These are phyloP conservation scores for Tokudaia tokunoshimensis DNA, from an alignment of 2,797 vertebrate genomes.

Conservation along the genomic window DNA sequence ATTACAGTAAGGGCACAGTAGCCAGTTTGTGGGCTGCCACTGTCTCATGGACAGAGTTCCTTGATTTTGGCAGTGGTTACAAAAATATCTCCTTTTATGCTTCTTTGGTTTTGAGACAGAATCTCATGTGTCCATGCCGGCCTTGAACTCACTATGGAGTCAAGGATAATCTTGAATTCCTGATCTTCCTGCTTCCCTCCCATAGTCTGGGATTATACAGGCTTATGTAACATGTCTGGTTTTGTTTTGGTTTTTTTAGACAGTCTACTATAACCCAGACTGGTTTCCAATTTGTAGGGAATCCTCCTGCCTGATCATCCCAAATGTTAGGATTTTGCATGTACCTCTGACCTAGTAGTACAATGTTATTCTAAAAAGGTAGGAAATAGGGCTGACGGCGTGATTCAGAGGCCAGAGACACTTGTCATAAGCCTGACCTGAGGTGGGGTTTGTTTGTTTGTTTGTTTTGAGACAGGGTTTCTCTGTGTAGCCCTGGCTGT, in stretches of 20 bases:
- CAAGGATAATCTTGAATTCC: not conserved
- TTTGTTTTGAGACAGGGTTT: too few relatives aligned
- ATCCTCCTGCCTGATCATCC: not conserved
- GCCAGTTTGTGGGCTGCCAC: rapidly evolving
- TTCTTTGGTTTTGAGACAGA: not conserved
- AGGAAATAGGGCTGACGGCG: too few relatives aligned
- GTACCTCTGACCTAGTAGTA: not conserved
- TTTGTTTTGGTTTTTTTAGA: too few relatives aligned
- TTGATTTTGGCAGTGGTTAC: not conserved
- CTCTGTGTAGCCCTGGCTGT: too few relatives aligned
- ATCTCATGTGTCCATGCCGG: not conserved
- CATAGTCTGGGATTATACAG: not conserved
- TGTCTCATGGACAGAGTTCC: not conserved
- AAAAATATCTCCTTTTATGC: not conserved
- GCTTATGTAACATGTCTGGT: not conserved
- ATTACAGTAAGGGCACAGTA: not conserved
- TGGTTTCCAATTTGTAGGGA: too few relatives aligned
- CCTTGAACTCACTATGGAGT: not conserved
- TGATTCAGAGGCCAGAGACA: not conserved
- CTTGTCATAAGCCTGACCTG: not conserved
- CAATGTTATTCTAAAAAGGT: not conserved
- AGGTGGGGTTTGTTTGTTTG: too few relatives aligned
- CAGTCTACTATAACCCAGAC: not conserved
- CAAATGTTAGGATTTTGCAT: not conserved
- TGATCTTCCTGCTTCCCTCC: not conserved